A percentile compares a stretch with the other conserved stretches of the same genome.
Conservation (phyloP, 2,888 invertebrate species). For the Dichetophora obliterata region DNA sequence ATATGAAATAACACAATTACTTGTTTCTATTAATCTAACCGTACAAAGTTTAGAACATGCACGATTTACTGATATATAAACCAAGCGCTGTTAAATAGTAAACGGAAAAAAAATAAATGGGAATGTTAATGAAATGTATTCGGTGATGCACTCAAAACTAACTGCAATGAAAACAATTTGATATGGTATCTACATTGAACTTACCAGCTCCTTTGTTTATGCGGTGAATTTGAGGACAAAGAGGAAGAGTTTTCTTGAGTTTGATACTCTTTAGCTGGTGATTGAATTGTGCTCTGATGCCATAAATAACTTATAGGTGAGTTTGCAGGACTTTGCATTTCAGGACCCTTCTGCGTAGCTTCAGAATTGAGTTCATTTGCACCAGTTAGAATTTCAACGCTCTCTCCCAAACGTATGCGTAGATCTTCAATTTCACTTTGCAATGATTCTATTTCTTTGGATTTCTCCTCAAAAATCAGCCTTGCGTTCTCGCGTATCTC, state of each 20-base stretch:
- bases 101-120: conserved; percentile 2
- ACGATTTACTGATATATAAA: conserved; percentile 25
- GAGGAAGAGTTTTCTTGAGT: conserved; percentile 23
- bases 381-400: conserved; percentile 65
- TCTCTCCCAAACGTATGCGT: conserved; percentile 65
- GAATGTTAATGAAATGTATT: conserved; percentile 7
- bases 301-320: conserved; percentile 71
- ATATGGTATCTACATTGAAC: conserved; percentile 1
- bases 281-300: conserved; percentile 71
- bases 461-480: conserved; percentile 72
- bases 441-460: conserved; percentile 72
- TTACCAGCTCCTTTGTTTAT: conserved; percentile 40
- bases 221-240: conserved; percentile 29
- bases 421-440: conserved; percentile 71
- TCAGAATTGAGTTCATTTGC: conserved; percentile 63
- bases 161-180: neutral
- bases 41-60: conserved; percentile 21
- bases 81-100: conserved; percentile 1
- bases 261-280: conserved; percentile 58
- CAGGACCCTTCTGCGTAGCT: conserved; percentile 51
- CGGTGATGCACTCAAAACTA: neutral
- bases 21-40: conserved; percentile 21
- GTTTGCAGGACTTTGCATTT: conserved; percentile 63
- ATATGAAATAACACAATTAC: conserved; percentile 15
- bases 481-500: conserved; percentile 72